Percentiles rank a stretch among this genome's conserved stretches.
Conservation (phyloP, 2,888 invertebrate genomes). For the Chloromyia formosa region DNA sequence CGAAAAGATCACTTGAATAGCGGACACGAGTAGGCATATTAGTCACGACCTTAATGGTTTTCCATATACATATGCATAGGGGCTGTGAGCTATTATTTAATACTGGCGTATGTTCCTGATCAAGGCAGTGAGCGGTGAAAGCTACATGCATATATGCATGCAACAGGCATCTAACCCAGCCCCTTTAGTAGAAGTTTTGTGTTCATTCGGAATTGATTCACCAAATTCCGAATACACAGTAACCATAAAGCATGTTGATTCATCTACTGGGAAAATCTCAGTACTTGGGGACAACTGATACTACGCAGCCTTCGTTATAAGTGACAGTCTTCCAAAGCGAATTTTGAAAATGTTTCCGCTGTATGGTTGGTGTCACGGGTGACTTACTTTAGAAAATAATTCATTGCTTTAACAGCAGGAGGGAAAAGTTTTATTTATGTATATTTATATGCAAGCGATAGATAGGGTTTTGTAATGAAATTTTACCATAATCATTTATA, state of each 20-base stretch:
- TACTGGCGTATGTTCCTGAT: neutral
- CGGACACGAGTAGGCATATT: neutral
- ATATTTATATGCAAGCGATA: too few relatives aligned
- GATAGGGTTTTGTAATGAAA: too few relatives aligned
- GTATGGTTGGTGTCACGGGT: conserved; percentile 1
- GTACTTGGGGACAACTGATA: neutral
- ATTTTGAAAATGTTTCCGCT: neutral
- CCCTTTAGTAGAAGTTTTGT: neutral
- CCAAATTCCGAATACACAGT: neutral
- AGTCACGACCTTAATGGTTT: neutral
- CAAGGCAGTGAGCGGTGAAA: neutral
- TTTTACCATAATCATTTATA: too few relatives aligned
- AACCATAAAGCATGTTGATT: neutral
- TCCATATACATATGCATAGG: neutral
- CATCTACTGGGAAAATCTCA: neutral
- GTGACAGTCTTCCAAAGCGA: neutral
- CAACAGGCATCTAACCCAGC: too few relatives aligned
- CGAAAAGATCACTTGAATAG: neutral
- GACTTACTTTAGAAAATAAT: neutral
- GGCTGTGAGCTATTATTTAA: neutral
- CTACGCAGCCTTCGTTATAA: neutral
- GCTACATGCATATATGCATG: neutral
- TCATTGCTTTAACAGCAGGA: neutral
- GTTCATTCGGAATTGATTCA: neutral
- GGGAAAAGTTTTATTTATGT: neutral